These are phyloP conservation scores for Branchinecta lindahli DNA, from an alignment of 1,140 invertebrate genomes.

Conservation along the genomic window DNA sequence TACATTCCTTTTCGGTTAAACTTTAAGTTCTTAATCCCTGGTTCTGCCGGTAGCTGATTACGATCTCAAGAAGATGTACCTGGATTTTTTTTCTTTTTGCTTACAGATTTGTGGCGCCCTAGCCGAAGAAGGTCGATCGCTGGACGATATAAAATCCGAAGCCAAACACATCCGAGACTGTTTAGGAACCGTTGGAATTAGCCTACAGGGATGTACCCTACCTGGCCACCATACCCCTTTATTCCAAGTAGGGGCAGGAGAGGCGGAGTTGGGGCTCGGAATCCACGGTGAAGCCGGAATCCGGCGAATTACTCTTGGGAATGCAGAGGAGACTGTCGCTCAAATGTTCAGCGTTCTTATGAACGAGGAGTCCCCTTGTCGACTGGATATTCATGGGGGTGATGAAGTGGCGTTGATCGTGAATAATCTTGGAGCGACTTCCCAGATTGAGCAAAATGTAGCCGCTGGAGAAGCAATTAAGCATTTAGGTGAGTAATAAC, in stretches of 20 bases:
- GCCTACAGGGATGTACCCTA: conserved; percentile 49
- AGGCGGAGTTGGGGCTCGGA: conserved; percentile 67
- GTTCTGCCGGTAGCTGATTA: too few relatives aligned
- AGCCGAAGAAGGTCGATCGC: conserved; percentile 41
- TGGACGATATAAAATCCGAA: conserved; percentile 29
- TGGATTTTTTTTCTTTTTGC: too few relatives aligned
- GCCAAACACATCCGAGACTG: conserved; percentile 32
- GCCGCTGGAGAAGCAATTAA: conserved; percentile 48
- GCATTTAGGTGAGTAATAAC: conserved; percentile 40
- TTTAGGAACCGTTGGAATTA: conserved; percentile 55
- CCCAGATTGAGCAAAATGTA: conserved; percentile 59
- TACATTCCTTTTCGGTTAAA: too few relatives aligned
- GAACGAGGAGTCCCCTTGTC: conserved; percentile 27
- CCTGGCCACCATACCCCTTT: conserved; percentile 45
- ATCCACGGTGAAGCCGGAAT: conserved; percentile 76
- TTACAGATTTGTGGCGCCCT: conserved; percentile 48
- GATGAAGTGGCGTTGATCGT: conserved; percentile 48
- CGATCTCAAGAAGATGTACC: too few relatives aligned
- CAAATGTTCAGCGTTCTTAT: conserved; percentile 37
- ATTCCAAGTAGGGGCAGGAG: conserved; percentile 46
- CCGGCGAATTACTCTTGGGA: conserved; percentile 42
- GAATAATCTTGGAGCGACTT: conserved; percentile 63
- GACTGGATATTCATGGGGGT: conserved; percentile 36
- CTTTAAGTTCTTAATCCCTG: too few relatives aligned
- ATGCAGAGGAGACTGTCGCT: conserved; percentile 32